Base-by-base conservation (phyloP, 2,113 vertebrate genomes). In the Mormyrus iriodes region DNA sequence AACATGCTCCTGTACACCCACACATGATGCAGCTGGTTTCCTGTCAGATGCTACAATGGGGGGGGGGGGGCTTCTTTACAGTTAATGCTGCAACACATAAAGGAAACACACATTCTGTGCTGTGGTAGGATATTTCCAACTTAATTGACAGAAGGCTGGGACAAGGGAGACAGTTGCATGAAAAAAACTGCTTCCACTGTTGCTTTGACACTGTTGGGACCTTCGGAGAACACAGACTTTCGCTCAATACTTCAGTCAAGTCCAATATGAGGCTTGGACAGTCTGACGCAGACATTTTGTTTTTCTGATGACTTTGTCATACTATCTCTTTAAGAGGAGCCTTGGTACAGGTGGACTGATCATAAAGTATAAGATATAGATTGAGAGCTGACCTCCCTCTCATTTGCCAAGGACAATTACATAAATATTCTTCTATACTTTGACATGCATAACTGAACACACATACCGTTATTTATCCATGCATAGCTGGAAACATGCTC, bases 351-450 rank as follows among this genome's bases (percentile, higher is more conserved):
- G 39, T 83, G 39, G 35, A 83, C 88, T 55, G 79, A 89, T 83
- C 51, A 76, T 82, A 58, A 83, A 53, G 39, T 58, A 58, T 21
- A 89, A 27, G 51, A n/a, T 55, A 89, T 89, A 52, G 73, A 89
- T 58, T 49, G 76, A 73, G 27, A 46, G 51, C 17, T 52, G 48
- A 27, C n/a, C 52, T 88, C 55, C 10, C 85, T 69, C 55, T 49
- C 84, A 31, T 1, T 35, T 46, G 24, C 58, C 69, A 88, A 39
- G 69, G n/a, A 79, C 88, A 88, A 10, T 52, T 27, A 39, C 46
- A 39, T n/a, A 76, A 39, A n/a, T 27, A 31, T 21, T 31, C 9
- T 10, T 42, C 58, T 76, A 19, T 19, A 44, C 46, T 44, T 21
- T 84, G 82, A 48, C 44, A 46, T 49, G 46, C 19, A 84, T 44